Base-by-base conservation (phyloP, 2,113 vertebrate species). In the Gulo gulo region DNA sequence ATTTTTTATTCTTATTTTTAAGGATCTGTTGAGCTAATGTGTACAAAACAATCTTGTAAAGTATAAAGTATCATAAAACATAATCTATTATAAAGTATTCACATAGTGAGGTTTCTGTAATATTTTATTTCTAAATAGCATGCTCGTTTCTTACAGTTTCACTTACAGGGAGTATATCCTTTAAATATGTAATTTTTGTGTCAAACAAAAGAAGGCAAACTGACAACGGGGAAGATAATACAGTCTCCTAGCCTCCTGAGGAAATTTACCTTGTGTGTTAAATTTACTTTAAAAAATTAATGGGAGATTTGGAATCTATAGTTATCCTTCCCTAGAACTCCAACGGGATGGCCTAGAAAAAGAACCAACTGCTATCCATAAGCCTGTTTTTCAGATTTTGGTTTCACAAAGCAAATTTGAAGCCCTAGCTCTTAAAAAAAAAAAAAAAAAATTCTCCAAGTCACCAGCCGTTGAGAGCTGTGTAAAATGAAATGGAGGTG, bases 391-490 rank as follows among this genome's bases (percentile, higher is more conserved):
- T 97, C 95, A 93, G 87, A 98, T 97, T 97, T 97, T 80, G 86
- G 42, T 87, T 97, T 97, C 96, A 86, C 97, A 96, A 98, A 98
- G 97, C 87, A 98, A 97, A 98, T 98, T 86, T 7, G 88, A 97
- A 98, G 97, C 84, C 67, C 86, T 96, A 83, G 63, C 52, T 97
- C 84, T 98, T 86, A 97, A 97, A 55, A 65, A 86, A 88, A 26
- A 50, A 50, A 50, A 50, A 42, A 93, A 87, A 88, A 93, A 92
- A 6, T 59, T 95, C 91, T 98, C 92, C 88, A 95, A 98, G 39
- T 3, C 1, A 4, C 97, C 98, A 61, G 8, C 63, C 92, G 52
- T 90, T 97, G 69, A 79, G 97, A 89, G 55, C 97, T 76, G 2
- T n/a, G 94, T 7, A 42, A 96, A 95, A 98, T 87, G 97, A 93